These are phyloP conservation scores for Camponotus floridanus DNA, from an alignment of 1,140 invertebrate genomes.

Conservation along the genomic window DNA sequence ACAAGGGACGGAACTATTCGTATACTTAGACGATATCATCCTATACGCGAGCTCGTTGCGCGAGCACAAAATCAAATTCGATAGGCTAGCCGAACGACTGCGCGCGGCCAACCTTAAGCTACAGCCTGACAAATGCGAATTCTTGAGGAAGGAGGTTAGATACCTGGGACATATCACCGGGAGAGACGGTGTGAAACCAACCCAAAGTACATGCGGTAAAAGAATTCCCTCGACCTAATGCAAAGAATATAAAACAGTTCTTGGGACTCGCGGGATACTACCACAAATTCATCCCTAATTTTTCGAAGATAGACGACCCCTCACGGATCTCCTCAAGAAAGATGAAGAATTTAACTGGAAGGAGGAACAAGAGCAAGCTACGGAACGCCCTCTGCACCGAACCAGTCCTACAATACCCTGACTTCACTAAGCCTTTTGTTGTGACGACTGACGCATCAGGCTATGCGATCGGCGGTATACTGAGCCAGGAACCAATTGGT, in stretches of 20 bases:
- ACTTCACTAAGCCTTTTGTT: not conserved
- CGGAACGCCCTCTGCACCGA: not conserved
- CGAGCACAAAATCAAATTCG: too few species aligned
- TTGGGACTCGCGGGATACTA: too few species aligned
- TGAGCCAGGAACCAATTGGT: too few species aligned
- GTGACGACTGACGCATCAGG: too few species aligned
- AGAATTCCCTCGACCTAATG: not conserved
- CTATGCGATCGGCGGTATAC: too few species aligned
- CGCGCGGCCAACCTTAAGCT: not conserved
- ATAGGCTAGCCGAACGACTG: too few species aligned
- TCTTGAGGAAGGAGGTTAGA: not conserved
- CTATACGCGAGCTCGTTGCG: too few species aligned
- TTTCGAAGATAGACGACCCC: not conserved
- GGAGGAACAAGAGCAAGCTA: not conserved
- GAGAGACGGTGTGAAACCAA: not conserved
- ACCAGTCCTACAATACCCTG: not conserved
- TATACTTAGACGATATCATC: not conserved
- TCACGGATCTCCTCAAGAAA: not conserved
- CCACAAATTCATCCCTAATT: too few species aligned
- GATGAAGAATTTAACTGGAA: not conserved
- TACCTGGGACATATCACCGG: slow-evolving; percentile 13
- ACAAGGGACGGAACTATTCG: not conserved
- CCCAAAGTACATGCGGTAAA: not conserved
- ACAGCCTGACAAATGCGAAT: slow-evolving; percentile 18
- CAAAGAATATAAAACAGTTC: not conserved